Conservation (phyloP, 2,888 invertebrate genomes). For the Agonopterix arenella region DNA sequence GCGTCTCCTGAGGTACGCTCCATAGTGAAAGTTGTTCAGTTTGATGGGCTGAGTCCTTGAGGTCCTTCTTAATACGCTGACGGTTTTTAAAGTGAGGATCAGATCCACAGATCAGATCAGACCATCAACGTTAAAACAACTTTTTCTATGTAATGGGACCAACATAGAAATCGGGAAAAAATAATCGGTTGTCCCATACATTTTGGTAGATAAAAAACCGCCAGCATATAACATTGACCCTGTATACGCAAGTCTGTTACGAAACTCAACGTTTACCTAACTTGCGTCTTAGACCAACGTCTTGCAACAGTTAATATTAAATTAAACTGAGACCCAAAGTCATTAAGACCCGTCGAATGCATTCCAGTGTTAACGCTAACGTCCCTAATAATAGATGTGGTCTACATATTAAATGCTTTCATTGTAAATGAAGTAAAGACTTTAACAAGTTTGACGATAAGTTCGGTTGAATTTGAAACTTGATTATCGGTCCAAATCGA, state of each 20-base stretch:
- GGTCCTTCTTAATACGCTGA: too few species aligned
- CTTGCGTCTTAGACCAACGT: constrained; percentile 57
- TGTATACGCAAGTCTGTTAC: constrained; percentile 14
- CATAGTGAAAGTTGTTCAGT: too few species aligned
- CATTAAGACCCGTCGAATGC: constrained; percentile 68
- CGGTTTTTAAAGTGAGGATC: too few species aligned
- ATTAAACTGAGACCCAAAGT: constrained; percentile 62
- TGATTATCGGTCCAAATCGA: not conserved
- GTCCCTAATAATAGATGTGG: constrained; percentile 42
- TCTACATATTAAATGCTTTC: constrained; percentile 32
- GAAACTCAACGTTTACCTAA: constrained; percentile 30
- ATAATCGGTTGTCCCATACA: not conserved
- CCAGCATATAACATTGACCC: too few species aligned
- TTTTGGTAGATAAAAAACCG: too few species aligned
- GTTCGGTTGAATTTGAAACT: not conserved
- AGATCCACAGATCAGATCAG: too few species aligned
- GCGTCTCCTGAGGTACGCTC: too few species aligned
- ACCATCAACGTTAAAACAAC: too few species aligned
- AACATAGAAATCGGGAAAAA: too few species aligned
- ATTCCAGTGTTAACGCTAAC: constrained; percentile 47
- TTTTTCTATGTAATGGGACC: too few species aligned
- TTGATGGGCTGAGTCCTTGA: too few species aligned
- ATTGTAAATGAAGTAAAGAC: not conserved
- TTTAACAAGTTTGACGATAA: not conserved
- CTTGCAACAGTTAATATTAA: constrained; percentile 67